Percentiles rank a stretch among this genome's conserved stretches.
Evolutionary conservation across 2,113 vertebrate genomes (phyloP).

Genomic region (Sinocyclocheilus anshuiensis): DNA sequence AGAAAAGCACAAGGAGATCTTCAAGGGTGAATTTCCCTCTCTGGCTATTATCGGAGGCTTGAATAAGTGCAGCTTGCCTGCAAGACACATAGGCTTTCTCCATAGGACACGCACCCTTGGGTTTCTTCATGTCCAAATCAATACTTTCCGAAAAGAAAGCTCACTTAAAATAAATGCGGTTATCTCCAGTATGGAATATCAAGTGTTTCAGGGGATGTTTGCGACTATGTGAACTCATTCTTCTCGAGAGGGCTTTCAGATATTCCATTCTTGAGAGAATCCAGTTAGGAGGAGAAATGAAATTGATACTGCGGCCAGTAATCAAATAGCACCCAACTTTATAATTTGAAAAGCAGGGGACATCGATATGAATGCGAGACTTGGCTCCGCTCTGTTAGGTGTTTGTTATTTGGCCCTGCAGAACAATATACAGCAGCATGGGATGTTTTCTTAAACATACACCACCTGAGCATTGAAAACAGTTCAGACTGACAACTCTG

Average conservation of each 20-base stretch:
- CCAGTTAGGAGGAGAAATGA: slow-evolving; percentile 37
- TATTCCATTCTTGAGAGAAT: slow-evolving; percentile 37
- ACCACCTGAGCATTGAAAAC: background rate
- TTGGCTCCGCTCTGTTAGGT: background rate
- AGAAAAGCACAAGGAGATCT: slow-evolving; percentile 30
- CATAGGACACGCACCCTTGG: slow-evolving; percentile 3
- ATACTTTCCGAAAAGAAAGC: slow-evolving; percentile 30
- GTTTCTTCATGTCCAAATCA: slow-evolving; percentile 46
- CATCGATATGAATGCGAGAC: background rate
- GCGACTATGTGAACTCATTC: slow-evolving; percentile 15
- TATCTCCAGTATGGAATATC: slow-evolving; percentile 33
- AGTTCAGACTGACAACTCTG: background rate
- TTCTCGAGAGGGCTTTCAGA: slow-evolving; percentile 27
- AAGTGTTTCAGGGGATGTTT: slow-evolving; percentile 36
- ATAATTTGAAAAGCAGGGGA: slow-evolving; percentile 25
- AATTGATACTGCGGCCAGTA: slow-evolving; percentile 24
- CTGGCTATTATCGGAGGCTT: slow-evolving; percentile 36
- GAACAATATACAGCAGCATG: background rate
- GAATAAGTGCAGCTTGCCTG: slow-evolving; percentile 14
- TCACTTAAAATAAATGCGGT: slow-evolving; percentile 41
- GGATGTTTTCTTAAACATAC: background rate
- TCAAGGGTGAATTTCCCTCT: background rate
- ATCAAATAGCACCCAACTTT: slow-evolving; percentile 23
- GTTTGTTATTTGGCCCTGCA: background rate
- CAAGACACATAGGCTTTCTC: slow-evolving; percentile 7